These are phyloP conservation scores for Dissostichus mawsoni DNA, from an alignment of 2,113 vertebrate species.

Conservation along the genomic window DNA sequence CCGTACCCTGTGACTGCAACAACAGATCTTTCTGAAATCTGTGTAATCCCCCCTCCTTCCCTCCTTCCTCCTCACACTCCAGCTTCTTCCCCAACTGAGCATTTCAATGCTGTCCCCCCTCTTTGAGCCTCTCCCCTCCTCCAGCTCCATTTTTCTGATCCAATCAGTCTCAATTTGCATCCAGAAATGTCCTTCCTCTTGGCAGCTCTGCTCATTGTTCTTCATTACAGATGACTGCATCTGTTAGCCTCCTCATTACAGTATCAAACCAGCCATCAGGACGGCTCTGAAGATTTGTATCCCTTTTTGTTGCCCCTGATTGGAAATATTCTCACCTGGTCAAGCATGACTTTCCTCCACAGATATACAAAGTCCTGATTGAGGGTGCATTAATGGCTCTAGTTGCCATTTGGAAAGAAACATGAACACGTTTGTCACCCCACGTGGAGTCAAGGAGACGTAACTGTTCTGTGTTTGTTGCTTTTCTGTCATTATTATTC, in stretches of 20 bases:
- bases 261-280: constrained; percentile 8
- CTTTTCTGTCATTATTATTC: constrained; percentile 10
- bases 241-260: constrained; percentile 60
- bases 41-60: not conserved
- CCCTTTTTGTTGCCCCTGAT: constrained; percentile 1
- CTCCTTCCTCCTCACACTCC: not conserved
- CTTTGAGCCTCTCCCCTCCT: not conserved
- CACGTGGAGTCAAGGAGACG: not conserved
- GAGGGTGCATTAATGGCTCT: not conserved
- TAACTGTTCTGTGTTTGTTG: constrained; percentile 10
- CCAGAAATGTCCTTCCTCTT: constrained; percentile 21
- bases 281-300: not conserved
- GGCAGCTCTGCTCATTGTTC: constrained; percentile 43
- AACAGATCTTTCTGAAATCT: constrained; percentile 21
- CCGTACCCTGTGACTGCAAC: constrained; percentile 2
- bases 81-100: not conserved
- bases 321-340: constrained; percentile 28
- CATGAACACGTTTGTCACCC: not conserved
- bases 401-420: not conserved
- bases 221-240: constrained; percentile 53
- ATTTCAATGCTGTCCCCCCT: constrained; percentile 5
- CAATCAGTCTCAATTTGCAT: constrained; percentile 26
- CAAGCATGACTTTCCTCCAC: not conserved
- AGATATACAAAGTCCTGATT: not conserved
- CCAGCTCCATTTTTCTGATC: not conserved